phyloP scores from a whole-genome alignment of 2,113 vertebrate species.

The Pleuronectes platessa region DNA sequence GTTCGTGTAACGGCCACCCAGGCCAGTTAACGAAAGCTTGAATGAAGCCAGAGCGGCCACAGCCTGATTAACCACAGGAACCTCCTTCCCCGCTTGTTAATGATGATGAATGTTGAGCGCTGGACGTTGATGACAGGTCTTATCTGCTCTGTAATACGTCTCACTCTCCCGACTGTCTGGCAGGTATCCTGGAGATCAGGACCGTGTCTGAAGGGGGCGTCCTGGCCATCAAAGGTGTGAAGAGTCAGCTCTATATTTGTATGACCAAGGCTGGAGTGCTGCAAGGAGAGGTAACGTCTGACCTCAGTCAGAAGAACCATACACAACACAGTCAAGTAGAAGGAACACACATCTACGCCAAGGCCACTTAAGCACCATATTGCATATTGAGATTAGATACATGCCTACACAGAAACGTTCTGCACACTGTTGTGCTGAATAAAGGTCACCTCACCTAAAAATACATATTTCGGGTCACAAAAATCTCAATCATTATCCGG shows the following conservation, averaged over 20 bases:
- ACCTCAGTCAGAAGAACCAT: slow-evolving; percentile 18
- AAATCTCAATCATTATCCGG: no score
- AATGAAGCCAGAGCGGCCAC: slow-evolving; percentile 66
- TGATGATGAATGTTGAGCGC: slow-evolving; percentile 67
- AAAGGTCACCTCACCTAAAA: no score
- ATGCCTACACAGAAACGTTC: no score
- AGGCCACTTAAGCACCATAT: no score
- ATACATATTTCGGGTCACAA: no score
- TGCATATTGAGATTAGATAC: no score
- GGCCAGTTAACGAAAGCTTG: slow-evolving; percentile 72
- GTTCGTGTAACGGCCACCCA: slow-evolving; percentile 73
- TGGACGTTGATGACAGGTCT: slow-evolving; percentile 43
- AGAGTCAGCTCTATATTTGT: slow-evolving; percentile 96
- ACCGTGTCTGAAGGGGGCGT: slow-evolving; percentile 95
- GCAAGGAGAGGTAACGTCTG: slow-evolving; percentile 91
- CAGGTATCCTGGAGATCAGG: slow-evolving; percentile 97
- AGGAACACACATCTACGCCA: no score
- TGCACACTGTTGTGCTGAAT: no score
- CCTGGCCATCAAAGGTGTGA: slow-evolving; percentile 95
- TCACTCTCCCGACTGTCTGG: slow-evolving; percentile 41
- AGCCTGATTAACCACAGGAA: slow-evolving; percentile 68
- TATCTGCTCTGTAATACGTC: slow-evolving; percentile 68
- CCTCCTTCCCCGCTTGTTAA: slow-evolving; percentile 52
- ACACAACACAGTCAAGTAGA: no score
- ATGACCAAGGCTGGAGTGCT: slow-evolving; percentile 96